Percentiles rank a stretch among this genome's conserved stretches.
Evolutionary conservation across 2,888 invertebrate species (phyloP).

Genomic region (Drosophila kuntzei): DNA sequence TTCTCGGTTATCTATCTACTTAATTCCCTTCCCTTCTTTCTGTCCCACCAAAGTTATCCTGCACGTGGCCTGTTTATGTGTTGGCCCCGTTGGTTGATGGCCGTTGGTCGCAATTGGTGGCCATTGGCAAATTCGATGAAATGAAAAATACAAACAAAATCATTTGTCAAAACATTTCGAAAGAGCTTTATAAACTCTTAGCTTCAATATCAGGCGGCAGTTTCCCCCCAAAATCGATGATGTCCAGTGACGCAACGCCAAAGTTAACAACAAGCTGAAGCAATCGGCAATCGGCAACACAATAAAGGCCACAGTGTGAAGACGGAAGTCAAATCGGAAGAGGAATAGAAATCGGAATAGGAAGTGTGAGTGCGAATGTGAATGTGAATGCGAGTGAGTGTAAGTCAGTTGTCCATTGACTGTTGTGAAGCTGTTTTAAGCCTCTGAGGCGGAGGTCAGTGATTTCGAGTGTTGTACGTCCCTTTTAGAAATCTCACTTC

Average conservation of each 20-base stretch:
- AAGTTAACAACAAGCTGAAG: slow-evolving; percentile 44
- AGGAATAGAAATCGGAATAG: slow-evolving; percentile 50
- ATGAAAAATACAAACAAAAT: slow-evolving; percentile 83
- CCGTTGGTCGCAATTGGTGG: slow-evolving; percentile 54
- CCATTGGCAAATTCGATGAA: slow-evolving; percentile 71
- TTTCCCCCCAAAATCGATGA: slow-evolving; percentile 54
- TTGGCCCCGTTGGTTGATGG: slow-evolving; percentile 3
- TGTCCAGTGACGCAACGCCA: slow-evolving; percentile 53
- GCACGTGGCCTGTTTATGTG: slow-evolving; percentile 9
- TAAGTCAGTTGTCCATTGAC: slow-evolving; percentile 17
- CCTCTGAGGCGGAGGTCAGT: slow-evolving; percentile 30
- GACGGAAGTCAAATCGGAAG: slow-evolving; percentile 64
- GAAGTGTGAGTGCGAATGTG: slow-evolving; percentile 31
- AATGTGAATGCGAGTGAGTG: not conserved
- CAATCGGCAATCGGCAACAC: slow-evolving; percentile 48
- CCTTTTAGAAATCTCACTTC: slow-evolving; percentile 5
- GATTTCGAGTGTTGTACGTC: slow-evolving; percentile 21
- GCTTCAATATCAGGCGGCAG: slow-evolving; percentile 31
- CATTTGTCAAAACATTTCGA: slow-evolving; percentile 80
- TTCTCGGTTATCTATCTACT: slow-evolving; percentile 53
- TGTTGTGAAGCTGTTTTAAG: slow-evolving; percentile 31
- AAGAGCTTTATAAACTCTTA: slow-evolving; percentile 72
- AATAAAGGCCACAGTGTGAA: slow-evolving; percentile 59
- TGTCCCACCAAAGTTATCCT: not conserved
- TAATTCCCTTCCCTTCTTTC: slow-evolving; percentile 7